Evolutionary conservation across 92 coral and sea anemone species (phyloP), one percentile per base, ranked within the genome.

Genomic region (Palythoa grandis): DNA sequence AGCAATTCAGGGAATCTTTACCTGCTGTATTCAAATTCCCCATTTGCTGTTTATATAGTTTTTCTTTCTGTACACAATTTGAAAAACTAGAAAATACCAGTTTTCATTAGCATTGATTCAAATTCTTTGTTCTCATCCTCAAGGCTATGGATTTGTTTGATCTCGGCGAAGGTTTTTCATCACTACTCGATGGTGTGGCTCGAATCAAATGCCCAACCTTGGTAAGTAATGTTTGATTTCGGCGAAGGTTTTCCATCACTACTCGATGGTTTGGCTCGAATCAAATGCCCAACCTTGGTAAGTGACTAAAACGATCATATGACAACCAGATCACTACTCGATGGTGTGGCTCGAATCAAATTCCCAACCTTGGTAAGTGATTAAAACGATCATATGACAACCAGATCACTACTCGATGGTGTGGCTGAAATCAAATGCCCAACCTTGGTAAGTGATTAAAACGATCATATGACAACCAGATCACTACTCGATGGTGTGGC

Each of bases 61-160:
- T 43, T 5, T 43, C 6, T 43, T 43, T 43, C 50, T 43, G 50
- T 43, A 43, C 50, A 43, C 7, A 43, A 8, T 43, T 43, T 4
- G 50, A 5, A 43, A 43, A 43, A 3, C 50, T 43, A 43, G 50
- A 43, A 43, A 43, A 43, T 43, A 43, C 50, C 50, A 43, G 0
- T 43, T 43, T 43, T 43, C 7, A 43, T 43, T 5, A 43, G 6
- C 14, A 25, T 5, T 10, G 6, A 15, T 22, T 69, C 0, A 12
- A 11, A 25, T 12, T 69, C 9, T 22, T 23, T 25, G 35, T 76
- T 13, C 71, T 39, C 68, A 73, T 50, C 56, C 53, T 19, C 17
- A 19, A 96, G 98, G 98, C 98, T 10, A 96, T 94, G 98, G 98
- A 96, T 69, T 78, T 96, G 89, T 96, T 96, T 76, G 98, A 96